Evolutionary conservation across 2,797 vertebrate species (phyloP), one percentile per base, ranked within the genome.

Genomic region (Oryzias dopingdopingensis): DNA sequence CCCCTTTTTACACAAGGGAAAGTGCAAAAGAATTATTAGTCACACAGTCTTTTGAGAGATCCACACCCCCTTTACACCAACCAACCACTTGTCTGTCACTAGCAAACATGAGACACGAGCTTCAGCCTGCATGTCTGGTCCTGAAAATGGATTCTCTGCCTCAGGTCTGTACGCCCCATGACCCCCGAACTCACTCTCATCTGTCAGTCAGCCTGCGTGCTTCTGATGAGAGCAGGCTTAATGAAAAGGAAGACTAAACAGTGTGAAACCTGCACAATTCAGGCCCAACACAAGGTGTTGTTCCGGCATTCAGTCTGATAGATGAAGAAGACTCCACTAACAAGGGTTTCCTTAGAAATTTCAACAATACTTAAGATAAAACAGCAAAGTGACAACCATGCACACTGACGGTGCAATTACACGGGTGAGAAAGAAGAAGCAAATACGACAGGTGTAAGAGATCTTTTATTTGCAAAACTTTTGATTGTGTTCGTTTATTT

Each of bases 191-290:
- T 76, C 72, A 67, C 76, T 81, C 65, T 63, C 14, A 52, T 50
- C 80, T 83, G 87, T 80, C 87, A 90, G 53, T 88, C 83, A 81
- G 29, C 40, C 49, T 66, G 42, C 26, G 49, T 64, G 67, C 50
- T 65, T 67, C 56, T 47, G 51, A 65, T 46, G 43, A 49, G 44
- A 22, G 49, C 26, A 42, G 45, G 15, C 55, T 44, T 60, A 45
- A 49, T 24, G 41, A 72, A 50, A n/a, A 61, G 59, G 42, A 59
- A 63, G 74, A 74, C 65, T 64, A 85, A 83, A 84, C 67, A 69
- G 40, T 67, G 59, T 62, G 70, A 67, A 77, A 55, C 23, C 18
- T 46, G 26, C 61, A 66, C 57, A 44, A 59, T 63, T 23, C 54
- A 43, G 32, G 62, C 32, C 24, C 26, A 62, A 22, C 37, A 22